phyloP scores from a whole-genome alignment of 1,140 invertebrate genomes.

The Sycophaga agraensis region DNA sequence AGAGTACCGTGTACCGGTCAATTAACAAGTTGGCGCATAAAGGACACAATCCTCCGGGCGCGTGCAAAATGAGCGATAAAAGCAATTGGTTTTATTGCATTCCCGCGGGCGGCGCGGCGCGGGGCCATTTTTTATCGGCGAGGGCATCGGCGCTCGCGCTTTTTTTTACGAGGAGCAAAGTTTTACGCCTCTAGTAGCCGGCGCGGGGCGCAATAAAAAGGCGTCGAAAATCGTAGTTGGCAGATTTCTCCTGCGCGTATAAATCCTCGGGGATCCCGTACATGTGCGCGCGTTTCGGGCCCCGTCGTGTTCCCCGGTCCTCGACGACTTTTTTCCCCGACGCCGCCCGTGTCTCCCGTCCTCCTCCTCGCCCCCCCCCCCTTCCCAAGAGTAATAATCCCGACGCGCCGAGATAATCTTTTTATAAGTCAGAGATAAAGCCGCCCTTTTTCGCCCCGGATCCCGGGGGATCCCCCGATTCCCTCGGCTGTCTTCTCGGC shows the following conservation, averaged over 20 bases:
- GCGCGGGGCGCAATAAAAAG: constrained; percentile 7
- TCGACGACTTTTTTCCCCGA: not conserved
- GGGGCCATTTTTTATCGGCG: constrained; percentile 15
- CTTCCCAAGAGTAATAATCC: not conserved
- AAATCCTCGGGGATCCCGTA: constrained; percentile 4
- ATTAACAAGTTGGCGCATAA: constrained; percentile 14
- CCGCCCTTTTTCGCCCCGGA: too few species aligned
- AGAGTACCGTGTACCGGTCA: not conserved
- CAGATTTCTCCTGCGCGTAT: constrained; percentile 2
- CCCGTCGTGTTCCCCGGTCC: too few species aligned
- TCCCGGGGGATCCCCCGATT: too few species aligned
- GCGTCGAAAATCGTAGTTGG: constrained; percentile 19
- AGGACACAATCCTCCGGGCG: not conserved
- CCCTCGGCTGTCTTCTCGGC: too few species aligned
- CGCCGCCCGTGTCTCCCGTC: not conserved
- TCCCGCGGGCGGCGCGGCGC: not conserved
- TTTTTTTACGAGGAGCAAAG: constrained; percentile 11
- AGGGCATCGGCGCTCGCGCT: too few species aligned
- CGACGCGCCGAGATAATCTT: not conserved
- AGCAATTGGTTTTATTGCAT: constrained; percentile 5
- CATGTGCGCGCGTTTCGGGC: too few species aligned
- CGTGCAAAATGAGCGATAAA: constrained; percentile 7
- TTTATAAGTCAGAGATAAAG: too few species aligned
- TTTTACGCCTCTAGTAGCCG: constrained; percentile 9
- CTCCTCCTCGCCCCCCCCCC: not conserved